Evolutionary conservation across 35 echinoderm and acorn worm species (phyloP), one percentile per base, ranked within the genome.

Genomic region (Lytechinus pictus): DNA sequence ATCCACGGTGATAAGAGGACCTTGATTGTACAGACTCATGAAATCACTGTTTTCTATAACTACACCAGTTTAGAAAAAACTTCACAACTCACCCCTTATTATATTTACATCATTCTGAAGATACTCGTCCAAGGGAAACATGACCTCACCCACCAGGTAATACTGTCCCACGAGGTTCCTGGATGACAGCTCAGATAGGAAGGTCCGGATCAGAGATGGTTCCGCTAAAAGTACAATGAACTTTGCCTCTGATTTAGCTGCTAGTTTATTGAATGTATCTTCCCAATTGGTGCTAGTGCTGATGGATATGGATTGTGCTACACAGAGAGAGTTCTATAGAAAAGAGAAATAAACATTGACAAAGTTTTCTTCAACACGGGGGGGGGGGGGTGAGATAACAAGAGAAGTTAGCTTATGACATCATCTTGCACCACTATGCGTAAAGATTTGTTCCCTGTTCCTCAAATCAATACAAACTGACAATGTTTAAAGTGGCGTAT

Each of bases 301-400:
- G 8, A 98, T 94, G 24, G 86, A 19, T 11, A 97, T 33, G 9
- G 51, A 21, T 57, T 97, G 96, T 54, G 97, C 86, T 14, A 99
- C 54, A 94, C 98, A 99, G 14, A 98, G 27, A 9, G 94, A 94
- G 29, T 89, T 86, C 98, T 99, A 56, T 55, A 92, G 90, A 87
- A 61, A 95, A 72, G 14, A 72, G 5, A 24, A 21, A 21, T 5
- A 21, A n/a, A 79, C 1, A 24, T 24, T 79, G 2, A 44, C 33
- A 44, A 44, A 2, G 33, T 44, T 44, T 0, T 44, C 33, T 44
- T 44, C 33, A 44, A 44, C 33, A 1, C 33, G 2, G 33, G n/a
- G n/a, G n/a, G n/a, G n/a, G n/a, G n/a, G n/a, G n/a, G 33, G 33
- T 44, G 33, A 1, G 33, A 44, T 44, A 44, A 44, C 33, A 44